phyloP scores from a whole-genome alignment of 2,797 vertebrate species.

The Hephaestus fuliginosus region DNA sequence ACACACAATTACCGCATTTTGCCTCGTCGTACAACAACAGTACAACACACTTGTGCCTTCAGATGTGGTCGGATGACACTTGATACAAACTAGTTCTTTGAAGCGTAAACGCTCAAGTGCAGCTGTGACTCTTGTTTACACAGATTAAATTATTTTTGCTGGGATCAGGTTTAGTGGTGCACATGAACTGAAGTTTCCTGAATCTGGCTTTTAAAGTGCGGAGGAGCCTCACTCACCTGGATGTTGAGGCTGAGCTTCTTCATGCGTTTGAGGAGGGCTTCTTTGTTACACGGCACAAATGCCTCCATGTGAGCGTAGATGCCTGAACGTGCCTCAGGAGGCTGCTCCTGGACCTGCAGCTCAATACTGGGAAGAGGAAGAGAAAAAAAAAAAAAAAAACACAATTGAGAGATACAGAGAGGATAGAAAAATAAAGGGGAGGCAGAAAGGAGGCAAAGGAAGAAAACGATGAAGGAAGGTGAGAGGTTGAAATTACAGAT shows the following conservation, averaged over 20 bases:
- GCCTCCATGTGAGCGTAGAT: slow-evolving; percentile 95
- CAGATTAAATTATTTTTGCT: too few relatives aligned
- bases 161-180: not conserved
- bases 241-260: slow-evolving; percentile 97
- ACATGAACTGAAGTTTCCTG: not conserved
- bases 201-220: slow-evolving; percentile 6
- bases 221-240: slow-evolving; percentile 85
- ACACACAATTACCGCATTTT: too few relatives aligned
- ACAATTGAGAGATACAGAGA: not conserved
- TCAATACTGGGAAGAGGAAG: slow-evolving; percentile 89
- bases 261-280: slow-evolving; percentile 94
- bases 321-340: slow-evolving; percentile 86
- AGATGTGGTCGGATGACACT: too few relatives aligned
- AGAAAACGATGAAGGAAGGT: not conserved
- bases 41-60: too few relatives aligned
- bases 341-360: slow-evolving; percentile 95
- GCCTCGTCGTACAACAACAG: too few relatives aligned
- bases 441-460: slow-evolving; percentile 11
- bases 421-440: not conserved
- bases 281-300: slow-evolving; percentile 97
- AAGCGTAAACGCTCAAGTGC: too few relatives aligned
- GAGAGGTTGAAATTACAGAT: slow-evolving; percentile 4
- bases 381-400: slow-evolving; percentile 16
- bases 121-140: too few relatives aligned
- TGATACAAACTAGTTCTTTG: too few relatives aligned